phyloP scores from a whole-genome alignment of 1,140 invertebrate genomes.

The Platyura marginata region DNA sequence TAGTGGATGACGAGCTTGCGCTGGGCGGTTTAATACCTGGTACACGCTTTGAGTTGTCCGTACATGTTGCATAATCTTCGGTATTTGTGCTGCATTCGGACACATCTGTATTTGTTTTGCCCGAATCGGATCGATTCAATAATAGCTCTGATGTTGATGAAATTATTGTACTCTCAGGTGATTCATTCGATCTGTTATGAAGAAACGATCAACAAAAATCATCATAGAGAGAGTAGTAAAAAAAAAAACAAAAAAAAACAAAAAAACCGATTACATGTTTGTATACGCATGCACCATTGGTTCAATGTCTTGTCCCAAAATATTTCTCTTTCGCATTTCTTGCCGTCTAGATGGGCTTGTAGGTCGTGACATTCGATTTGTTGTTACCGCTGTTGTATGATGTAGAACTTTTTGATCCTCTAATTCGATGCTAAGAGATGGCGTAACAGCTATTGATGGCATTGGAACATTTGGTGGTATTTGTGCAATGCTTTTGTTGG shows the following conservation, averaged over 20 bases:
- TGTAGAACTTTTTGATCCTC: neutral
- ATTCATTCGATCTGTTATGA: slow-evolving; percentile 12
- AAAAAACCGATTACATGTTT: neutral
- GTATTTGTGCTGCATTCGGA: slow-evolving; percentile 71
- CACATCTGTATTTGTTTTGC: slow-evolving; percentile 52
- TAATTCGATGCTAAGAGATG: neutral
- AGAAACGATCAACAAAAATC: no score
- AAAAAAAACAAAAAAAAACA: neutral
- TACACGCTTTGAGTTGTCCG: slow-evolving; percentile 58
- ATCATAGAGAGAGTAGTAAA: no score
- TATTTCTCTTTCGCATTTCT: neutral
- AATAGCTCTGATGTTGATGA: neutral
- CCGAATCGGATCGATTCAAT: slow-evolving; percentile 47
- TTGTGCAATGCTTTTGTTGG: neutral
- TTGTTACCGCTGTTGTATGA: neutral
- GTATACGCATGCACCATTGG: neutral
- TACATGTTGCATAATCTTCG: slow-evolving; percentile 65
- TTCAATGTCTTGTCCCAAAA: slow-evolving; percentile 3
- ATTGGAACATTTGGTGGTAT: neutral
- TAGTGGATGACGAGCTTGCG: slow-evolving; percentile 23
- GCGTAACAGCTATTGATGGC: slow-evolving; percentile 5
- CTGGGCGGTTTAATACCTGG: slow-evolving; percentile 25
- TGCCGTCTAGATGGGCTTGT: neutral
- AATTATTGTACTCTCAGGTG: slow-evolving; percentile 7
- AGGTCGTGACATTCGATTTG: neutral